Conservation (phyloP, 2,797 vertebrate species). For the Spheniscus humboldti region DNA sequence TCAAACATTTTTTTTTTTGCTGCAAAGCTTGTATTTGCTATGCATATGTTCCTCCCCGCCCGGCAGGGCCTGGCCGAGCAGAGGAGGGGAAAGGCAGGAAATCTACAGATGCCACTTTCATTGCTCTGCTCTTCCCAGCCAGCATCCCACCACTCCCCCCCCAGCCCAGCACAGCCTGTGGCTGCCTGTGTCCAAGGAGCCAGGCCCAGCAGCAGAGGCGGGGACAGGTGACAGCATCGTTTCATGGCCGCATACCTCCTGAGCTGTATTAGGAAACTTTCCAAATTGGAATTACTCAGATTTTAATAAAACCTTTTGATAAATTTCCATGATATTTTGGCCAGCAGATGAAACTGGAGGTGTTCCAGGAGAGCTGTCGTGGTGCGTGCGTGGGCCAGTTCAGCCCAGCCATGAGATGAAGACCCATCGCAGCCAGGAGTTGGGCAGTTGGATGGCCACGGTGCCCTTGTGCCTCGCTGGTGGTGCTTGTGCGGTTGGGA, state of each 20-base stretch:
- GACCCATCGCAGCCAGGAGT: background rate
- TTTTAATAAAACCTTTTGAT: constrained; percentile 55
- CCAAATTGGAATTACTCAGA: constrained; percentile 62
- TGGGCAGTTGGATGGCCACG: rapidly evolving
- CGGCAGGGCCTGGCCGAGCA: rapidly evolving
- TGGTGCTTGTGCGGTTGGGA: background rate
- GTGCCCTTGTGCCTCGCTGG: rapidly evolving
- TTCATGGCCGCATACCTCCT: background rate
- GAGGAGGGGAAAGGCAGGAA: background rate
- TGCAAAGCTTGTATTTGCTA: background rate
- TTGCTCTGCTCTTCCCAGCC: background rate
- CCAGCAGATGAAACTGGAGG: constrained; percentile 39
- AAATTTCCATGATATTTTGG: constrained; percentile 48
- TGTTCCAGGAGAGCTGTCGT: constrained; percentile 21
- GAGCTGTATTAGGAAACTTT: constrained; percentile 44
- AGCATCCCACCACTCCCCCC: rapidly evolving
- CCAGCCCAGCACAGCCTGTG: background rate
- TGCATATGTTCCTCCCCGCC: background rate
- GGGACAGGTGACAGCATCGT: background rate
- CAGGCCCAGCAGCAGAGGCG: background rate
- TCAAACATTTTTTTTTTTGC: background rate
- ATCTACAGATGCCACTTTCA: background rate
- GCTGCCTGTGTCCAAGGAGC: background rate
- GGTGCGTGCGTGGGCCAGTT: background rate
- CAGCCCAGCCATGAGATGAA: background rate